Evolutionary conservation across 2,797 vertebrate species (phyloP), one percentile per base, ranked within the genome.

Genomic region (Oreochromis mossambicus): DNA sequence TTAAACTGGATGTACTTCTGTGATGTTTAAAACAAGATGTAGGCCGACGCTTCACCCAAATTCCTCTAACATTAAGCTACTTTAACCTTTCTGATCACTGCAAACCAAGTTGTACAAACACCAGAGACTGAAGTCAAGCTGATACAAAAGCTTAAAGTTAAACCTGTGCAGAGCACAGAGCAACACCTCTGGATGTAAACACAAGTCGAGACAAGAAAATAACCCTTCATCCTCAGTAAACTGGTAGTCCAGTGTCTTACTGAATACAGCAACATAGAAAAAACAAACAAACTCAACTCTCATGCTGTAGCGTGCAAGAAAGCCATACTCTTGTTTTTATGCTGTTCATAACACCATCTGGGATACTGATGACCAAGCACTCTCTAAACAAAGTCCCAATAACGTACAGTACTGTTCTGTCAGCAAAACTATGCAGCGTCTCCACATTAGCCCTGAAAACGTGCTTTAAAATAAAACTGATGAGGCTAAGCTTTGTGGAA

Each of bases 381-480:
- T 88, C 75, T 87, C 80, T 89, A 94, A 91, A 90, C 91, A 87
- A 90, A 92, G 91, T 91, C 92, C 89, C 88, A 58, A 79, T 51
- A 83, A 85, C 26, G 4, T 63, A 91, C 78, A 85, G 79, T 70
- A 63, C 63, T 79, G 77, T 82, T 82, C 75, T 79, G 89, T 93
- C 92, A 91, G 92, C 91, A 78, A 79, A 92, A 91, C 32, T 51
- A 17, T 8, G 17, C 79, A 82, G 83, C 77, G 15, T 48, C 26
- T 36, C 73, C 85, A 66, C 7, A 56, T 76, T 84, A 82, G 88
- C 86, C 87, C 86, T 56, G 84, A 91, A 89, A 91, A 86, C 79
- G 43, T 14, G 80, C 80, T 89, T 82, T 84, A 86, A 92, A 88
- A 93, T 90, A 90, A 90, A 94, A 90, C 3, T 84, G 92, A 89